Conservation (phyloP, 2,113 vertebrate species). For the Bettongia penicillata region DNA sequence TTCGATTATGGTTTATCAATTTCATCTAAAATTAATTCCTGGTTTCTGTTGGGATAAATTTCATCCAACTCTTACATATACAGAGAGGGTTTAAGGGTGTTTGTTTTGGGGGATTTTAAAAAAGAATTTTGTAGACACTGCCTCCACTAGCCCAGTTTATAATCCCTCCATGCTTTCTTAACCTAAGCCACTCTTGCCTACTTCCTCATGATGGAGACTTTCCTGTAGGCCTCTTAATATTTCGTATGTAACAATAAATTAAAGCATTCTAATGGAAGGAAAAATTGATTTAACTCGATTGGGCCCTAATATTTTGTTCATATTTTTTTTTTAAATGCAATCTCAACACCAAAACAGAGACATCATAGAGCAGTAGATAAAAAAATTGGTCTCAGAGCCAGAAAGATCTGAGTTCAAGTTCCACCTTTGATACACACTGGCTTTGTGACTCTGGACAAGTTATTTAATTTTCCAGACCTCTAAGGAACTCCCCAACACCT, state of each 20-base stretch:
- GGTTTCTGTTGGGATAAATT: neutral
- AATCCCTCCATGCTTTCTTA: neutral
- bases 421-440: neutral
- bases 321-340: neutral
- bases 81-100: neutral
- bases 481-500: neutral
- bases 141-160: neutral
- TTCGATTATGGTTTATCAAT: neutral
- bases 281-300: slow-evolving; percentile 1
- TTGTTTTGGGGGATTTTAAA: neutral
- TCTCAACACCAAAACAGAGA: neutral
- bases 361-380: neutral
- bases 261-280: neutral
- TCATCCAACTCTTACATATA: neutral
- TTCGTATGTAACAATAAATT: neutral
- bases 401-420: neutral
- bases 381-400: neutral
- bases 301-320: slow-evolving; percentile 10
- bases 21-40: neutral
- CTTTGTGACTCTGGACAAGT: neutral
- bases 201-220: neutral
- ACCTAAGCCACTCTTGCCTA: neutral
- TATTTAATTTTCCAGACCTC: neutral
- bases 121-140: neutral
- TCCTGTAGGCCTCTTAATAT: neutral